Conservation (phyloP, 1,140 invertebrate species). For the Hypothenemus hampei region DNA sequence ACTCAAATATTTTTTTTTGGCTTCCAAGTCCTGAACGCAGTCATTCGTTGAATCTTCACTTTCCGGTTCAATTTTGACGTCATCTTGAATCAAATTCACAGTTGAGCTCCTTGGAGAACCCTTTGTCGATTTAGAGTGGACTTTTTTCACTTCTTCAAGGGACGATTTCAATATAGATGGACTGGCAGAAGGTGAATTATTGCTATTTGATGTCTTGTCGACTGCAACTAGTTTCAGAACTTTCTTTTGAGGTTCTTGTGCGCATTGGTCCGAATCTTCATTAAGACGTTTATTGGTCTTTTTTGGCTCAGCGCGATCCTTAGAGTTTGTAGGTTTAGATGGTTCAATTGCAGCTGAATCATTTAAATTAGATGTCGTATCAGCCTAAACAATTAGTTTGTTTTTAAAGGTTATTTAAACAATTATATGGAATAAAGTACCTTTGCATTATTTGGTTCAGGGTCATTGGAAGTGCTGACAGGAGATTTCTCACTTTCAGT, state of each 20-base stretch:
- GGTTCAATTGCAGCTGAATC: too few relatives aligned
- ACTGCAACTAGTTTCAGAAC: conserved; percentile 28
- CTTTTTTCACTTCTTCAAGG: conserved; percentile 4
- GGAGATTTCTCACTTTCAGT: too few relatives aligned
- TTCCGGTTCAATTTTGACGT: conserved; percentile 45
- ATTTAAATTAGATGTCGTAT: too few relatives aligned
- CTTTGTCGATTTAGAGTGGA: conserved; percentile 5
- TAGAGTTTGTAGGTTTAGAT: too few relatives aligned
- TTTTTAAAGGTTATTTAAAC: too few relatives aligned
- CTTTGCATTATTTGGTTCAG: too few relatives aligned
- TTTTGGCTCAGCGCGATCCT: neutral
- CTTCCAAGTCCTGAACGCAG: conserved; percentile 35
- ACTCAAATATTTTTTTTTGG: conserved; percentile 37
- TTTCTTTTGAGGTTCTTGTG: conserved; percentile 12
- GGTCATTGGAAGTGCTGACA: too few relatives aligned
- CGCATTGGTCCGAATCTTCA: neutral
- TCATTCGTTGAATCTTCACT: conserved; percentile 31
- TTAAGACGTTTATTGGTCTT: conserved; percentile 16
- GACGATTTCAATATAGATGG: conserved; percentile 5
- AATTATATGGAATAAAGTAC: too few relatives aligned
- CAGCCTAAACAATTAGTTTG: too few relatives aligned
- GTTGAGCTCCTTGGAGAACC: conserved; percentile 10
- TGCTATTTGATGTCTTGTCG: neutral
- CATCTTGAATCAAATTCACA: conserved; percentile 13
- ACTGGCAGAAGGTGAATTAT: too few relatives aligned